Base-by-base conservation (phyloP, 2,797 vertebrate genomes). In the Macropus fuliginosus region DNA sequence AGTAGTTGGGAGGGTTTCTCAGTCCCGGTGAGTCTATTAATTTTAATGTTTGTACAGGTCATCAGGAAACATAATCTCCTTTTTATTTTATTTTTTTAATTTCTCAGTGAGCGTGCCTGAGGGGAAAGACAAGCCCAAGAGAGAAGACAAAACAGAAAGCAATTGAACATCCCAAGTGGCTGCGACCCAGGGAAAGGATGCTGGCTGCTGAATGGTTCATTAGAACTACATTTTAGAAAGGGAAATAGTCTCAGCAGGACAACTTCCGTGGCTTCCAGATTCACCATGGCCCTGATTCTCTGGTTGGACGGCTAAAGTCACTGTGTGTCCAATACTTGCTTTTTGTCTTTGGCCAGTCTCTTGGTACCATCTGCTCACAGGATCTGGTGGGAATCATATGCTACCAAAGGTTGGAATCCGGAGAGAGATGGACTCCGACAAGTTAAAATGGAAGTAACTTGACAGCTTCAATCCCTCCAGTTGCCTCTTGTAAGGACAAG, bases 401-500 rank as follows among this genome's bases (percentile, higher is more conserved):
- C 97, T 98, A 96, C 97, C 95, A 66, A 95, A 97, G 96, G 96
- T n/a, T 0, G 95, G 97, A 97, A 95, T 95, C 97, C 93, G 96
- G 97, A 96, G 97, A 98, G 98, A 96, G 94, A 99, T 99, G 99
- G 99, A 99, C 98, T 99, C 98, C 98, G 98, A 99, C 31, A 95
- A 98, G 98, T 98, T 98, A 99, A 98, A 97, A 99, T 99, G 99
- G 99, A 99, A 99, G 99, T 98, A 98, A 99, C 99, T 99, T 99
- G 99, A 99, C 98, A 98, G 98, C 98, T 99, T 93, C 96, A 97
- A 98, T 97, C 98, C 97, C 98, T 97, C 98, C 98, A 55, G 97
- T 97, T 97, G 98, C 97, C 98, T 98, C 97, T 97, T 96, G 98
- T 98, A 98, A 98, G 99, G 99, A 99, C 98, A 99, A 99, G 99